Evolutionary conservation across 2,797 vertebrate genomes (phyloP).

Genomic region (Sebastes matsubarae): DNA sequence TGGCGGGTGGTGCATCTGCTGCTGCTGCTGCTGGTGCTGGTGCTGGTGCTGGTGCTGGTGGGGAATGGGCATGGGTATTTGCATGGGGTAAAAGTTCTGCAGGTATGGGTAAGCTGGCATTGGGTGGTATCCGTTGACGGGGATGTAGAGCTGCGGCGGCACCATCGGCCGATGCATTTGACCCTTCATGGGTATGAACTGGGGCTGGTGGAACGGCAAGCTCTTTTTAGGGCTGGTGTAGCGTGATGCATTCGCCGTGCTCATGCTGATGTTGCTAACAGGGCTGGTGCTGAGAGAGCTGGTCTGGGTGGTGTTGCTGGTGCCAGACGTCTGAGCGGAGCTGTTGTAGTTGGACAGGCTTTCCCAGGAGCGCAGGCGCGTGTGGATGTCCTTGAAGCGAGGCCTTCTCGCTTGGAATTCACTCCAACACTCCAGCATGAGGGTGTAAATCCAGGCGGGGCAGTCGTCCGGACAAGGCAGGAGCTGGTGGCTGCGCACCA

Average conservation of each 20-base stretch:
- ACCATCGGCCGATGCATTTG: slow-evolving; percentile 91
- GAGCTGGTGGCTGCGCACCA: slow-evolving; percentile 91
- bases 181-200: slow-evolving; percentile 93
- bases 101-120: slow-evolving; percentile 94
- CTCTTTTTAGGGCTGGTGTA: slow-evolving; percentile 93
- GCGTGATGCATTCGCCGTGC: slow-evolving; percentile 81
- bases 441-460: slow-evolving; percentile 92
- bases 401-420: slow-evolving; percentile 93
- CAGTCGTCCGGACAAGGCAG: slow-evolving; percentile 94
- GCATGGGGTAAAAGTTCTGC: slow-evolving; percentile 96
- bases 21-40: slow-evolving; percentile 87
- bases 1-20: slow-evolving; percentile 85
- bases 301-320: slow-evolving; percentile 95
- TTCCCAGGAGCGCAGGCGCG: slow-evolving; percentile 93
- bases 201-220: slow-evolving; percentile 90
- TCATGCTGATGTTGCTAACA: slow-evolving; percentile 85
- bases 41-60: slow-evolving; percentile 85
- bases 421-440: slow-evolving; percentile 97
- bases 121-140: slow-evolving; percentile 96
- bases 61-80: slow-evolving; percentile 93
- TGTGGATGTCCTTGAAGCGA: slow-evolving; percentile 95
- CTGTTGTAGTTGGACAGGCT: slow-evolving; percentile 92
- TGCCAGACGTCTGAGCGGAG: slow-evolving; percentile 93
- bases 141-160: slow-evolving; percentile 94
- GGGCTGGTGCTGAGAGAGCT: slow-evolving; percentile 98